A percentile compares a stretch with the other conserved stretches of the same genome.
These are phyloP conservation scores for Latrodectus geometricus DNA, from an alignment of 1,140 invertebrate species.

Conservation along the genomic window DNA sequence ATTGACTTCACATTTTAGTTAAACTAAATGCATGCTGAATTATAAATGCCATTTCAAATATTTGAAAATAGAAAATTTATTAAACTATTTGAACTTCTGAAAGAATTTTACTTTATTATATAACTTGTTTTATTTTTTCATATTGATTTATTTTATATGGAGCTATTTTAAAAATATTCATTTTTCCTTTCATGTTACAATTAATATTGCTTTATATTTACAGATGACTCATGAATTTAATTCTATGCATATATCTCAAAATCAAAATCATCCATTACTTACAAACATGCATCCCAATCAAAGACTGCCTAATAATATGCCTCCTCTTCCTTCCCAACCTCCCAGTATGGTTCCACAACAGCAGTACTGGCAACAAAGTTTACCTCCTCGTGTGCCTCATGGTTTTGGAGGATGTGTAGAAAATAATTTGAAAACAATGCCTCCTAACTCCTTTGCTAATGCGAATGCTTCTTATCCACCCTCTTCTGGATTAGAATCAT, in stretches of 20 bases:
- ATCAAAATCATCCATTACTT: constrained; percentile 46
- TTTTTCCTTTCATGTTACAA: too few species aligned
- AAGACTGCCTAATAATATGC: constrained; percentile 29
- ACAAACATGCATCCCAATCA: constrained; percentile 16
- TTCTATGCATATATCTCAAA: constrained; percentile 44
- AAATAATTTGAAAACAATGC: constrained; percentile 1
- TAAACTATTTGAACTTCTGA: too few species aligned
- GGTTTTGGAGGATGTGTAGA: background rate
- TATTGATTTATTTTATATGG: too few species aligned
- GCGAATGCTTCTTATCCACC: constrained; percentile 16
- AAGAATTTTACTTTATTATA: too few species aligned
- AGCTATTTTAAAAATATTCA: too few species aligned
- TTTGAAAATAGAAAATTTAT: too few species aligned
- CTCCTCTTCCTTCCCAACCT: constrained; percentile 15
- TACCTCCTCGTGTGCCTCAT: constrained; percentile 12
- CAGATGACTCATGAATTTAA: constrained; percentile 52
- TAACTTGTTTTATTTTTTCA: too few species aligned
- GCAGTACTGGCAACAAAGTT: constrained; percentile 52
- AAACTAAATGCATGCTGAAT: too few species aligned
- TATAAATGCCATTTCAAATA: too few species aligned
- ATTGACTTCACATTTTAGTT: too few species aligned
- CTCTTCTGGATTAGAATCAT: background rate
- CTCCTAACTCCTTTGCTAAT: constrained; percentile 28
- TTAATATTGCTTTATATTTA: background rate
- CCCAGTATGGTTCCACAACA: constrained; percentile 5